These are phyloP conservation scores for Plebejus argus DNA, from an alignment of 2,888 invertebrate genomes.

Conservation along the genomic window DNA sequence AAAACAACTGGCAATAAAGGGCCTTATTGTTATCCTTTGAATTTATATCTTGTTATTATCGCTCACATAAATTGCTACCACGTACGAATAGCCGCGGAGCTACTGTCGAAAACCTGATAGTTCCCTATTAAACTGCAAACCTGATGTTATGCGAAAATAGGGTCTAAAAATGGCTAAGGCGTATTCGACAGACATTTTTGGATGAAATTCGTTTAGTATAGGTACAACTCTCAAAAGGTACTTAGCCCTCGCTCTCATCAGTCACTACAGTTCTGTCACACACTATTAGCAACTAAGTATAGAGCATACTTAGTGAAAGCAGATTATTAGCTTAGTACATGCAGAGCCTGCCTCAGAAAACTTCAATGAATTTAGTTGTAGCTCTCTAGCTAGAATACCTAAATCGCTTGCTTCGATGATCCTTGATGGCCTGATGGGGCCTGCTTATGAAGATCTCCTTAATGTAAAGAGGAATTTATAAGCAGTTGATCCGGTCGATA, in stretches of 20 bases:
- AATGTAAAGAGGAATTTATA: background rate
- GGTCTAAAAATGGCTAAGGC: background rate
- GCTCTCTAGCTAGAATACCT: slow-evolving; percentile 22
- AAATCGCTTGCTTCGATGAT: slow-evolving; percentile 60
- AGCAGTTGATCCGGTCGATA: background rate
- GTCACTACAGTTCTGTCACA: too few species aligned
- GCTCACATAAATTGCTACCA: slow-evolving; percentile 72
- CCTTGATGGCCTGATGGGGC: slow-evolving; percentile 7
- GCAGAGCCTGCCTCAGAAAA: too few species aligned
- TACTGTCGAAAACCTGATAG: background rate
- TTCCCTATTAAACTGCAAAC: too few species aligned
- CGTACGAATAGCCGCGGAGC: slow-evolving; percentile 57
- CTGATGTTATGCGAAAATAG: background rate
- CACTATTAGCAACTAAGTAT: too few species aligned
- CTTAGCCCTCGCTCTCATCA: too few species aligned
- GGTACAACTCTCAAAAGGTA: too few species aligned
- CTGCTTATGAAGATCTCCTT: slow-evolving; percentile 36
- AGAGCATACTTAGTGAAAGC: too few species aligned
- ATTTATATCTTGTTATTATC: slow-evolving; percentile 79
- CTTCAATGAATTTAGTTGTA: too few species aligned
- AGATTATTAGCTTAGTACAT: too few species aligned
- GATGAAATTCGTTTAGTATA: too few species aligned
- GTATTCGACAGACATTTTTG: too few species aligned
- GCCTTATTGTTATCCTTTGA: slow-evolving; percentile 79
- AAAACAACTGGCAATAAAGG: slow-evolving; percentile 78